A percentile compares a stretch with the other conserved stretches of the same genome.
These are phyloP conservation scores for Rhabdophis nuchalis DNA, from an alignment of 2,797 vertebrate genomes.

Conservation along the genomic window DNA sequence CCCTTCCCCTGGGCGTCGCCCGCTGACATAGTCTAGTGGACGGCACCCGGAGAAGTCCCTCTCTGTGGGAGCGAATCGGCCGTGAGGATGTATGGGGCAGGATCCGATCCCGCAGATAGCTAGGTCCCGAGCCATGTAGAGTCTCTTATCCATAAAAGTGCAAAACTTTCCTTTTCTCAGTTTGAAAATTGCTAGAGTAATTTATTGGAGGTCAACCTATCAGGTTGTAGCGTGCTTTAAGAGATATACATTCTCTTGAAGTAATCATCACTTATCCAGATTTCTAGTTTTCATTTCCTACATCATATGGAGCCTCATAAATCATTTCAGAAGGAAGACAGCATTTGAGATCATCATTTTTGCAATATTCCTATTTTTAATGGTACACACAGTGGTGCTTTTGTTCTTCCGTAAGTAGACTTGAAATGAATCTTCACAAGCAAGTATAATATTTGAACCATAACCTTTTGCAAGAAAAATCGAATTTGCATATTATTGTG, in stretches of 20 bases:
- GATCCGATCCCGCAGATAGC: too few relatives aligned
- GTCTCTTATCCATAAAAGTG: slow-evolving; percentile 33
- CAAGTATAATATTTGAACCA: not conserved
- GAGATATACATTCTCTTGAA: slow-evolving; percentile 61
- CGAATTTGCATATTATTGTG: not conserved
- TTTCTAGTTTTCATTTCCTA: slow-evolving; percentile 69
- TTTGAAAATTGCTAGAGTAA: slow-evolving; percentile 53
- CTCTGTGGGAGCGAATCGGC: too few relatives aligned
- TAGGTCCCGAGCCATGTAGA: too few relatives aligned
- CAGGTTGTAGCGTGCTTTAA: slow-evolving; percentile 50
- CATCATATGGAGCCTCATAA: slow-evolving; percentile 57
- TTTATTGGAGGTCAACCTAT: slow-evolving; percentile 49
- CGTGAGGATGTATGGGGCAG: too few relatives aligned
- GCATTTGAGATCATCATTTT: slow-evolving; percentile 45
- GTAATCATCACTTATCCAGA: slow-evolving; percentile 61
- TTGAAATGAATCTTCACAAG: not conserved
- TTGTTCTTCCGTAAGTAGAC: not conserved
- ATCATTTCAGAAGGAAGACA: slow-evolving; percentile 61
- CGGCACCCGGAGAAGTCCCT: too few relatives aligned
- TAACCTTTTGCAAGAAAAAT: not conserved
- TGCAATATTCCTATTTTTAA: slow-evolving; percentile 2
- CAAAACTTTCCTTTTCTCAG: slow-evolving; percentile 39
- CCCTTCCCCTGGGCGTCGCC: too few relatives aligned
- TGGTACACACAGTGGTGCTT: slow-evolving; percentile 31
- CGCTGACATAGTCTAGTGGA: too few relatives aligned